Base-by-base conservation (phyloP, 2,888 invertebrate genomes). In the Stenolophus ochropezus region DNA sequence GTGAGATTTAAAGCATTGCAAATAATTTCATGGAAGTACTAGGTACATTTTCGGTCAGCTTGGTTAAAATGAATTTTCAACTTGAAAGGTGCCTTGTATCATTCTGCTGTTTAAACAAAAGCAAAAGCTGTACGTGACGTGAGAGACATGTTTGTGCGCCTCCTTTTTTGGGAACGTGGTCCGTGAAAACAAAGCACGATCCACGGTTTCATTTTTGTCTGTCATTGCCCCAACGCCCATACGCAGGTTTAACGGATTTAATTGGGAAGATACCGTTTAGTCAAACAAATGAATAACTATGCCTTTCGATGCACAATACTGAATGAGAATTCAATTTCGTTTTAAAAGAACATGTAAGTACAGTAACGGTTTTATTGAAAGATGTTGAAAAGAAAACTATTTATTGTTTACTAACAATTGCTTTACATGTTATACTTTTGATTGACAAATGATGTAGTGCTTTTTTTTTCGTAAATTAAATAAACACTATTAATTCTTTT, bases 241-340 rank as follows among this genome's bases (percentile, higher is more conserved):
- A 25, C 23, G 25, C 1, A 56, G 56, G 11, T 25, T 61, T 61
- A 61, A 61, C 61, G 61, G 61, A 61, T 25, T 27, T 61, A 61
- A 61, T 61, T 61, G 61, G 61, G 61, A 61, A 6, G 25, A 23
- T 61, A 61, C 61, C 61, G 61, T 61, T 61, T 61, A 61, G 61
- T 25, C 23, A 61, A 61, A 61, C 61, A 25, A 61, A 25, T 61
- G 11, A 61, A 61, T 61, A 61, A 61, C 23, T n/a, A 61, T 61
- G 23, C n/a, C 21, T 56, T 56, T 56, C 56, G 11, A 56, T 56
- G 11, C 6, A 11, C 21, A 21, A 56, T 56, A 56, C 25, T 61
- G 25, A 23, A 27, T 61, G 61, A 23, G 25, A 61, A 61, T 61
- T 61, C 61, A 56, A 21, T 8, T 61, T 14, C 25, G 14, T 14